phyloP scores from a whole-genome alignment of 1,140 invertebrate genomes.

The Zaprionus tsacasi region DNA sequence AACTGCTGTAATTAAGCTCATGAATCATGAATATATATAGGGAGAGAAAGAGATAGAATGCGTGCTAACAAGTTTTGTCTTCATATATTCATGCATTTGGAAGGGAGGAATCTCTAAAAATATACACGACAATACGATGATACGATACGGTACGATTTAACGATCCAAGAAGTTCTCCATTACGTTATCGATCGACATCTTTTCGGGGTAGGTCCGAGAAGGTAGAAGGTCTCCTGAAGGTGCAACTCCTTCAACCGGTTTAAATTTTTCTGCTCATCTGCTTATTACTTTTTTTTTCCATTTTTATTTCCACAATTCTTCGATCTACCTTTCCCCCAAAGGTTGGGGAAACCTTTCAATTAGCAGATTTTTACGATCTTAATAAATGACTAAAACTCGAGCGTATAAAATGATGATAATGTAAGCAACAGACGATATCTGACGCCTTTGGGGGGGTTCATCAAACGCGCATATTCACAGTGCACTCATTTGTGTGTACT shows the following conservation, averaged over 20 bases:
- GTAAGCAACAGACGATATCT: background rate
- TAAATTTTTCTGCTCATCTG: background rate
- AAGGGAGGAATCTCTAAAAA: background rate
- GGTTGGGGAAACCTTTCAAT: background rate
- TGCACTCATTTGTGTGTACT: background rate
- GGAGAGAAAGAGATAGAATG: background rate
- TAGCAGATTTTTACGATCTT: slow-evolving; percentile 1
- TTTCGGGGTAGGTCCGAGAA: background rate
- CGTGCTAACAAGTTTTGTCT: background rate
- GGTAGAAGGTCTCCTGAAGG: background rate
- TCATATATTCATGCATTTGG: slow-evolving; percentile 1
- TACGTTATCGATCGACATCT: background rate
- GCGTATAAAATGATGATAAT: background rate
- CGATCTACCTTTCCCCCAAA: background rate
- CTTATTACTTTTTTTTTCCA: background rate
- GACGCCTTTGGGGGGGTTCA: background rate
- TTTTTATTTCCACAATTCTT: no score
- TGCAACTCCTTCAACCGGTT: background rate
- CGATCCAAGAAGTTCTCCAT: background rate
- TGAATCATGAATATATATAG: slow-evolving; percentile 60
- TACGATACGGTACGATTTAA: background rate
- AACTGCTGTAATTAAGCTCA: slow-evolving; percentile 59
- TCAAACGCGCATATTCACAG: slow-evolving; percentile 1
- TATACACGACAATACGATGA: background rate
- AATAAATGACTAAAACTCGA: background rate